A percentile compares a stretch with the other conserved stretches of the same genome.
Evolutionary conservation across 1,140 invertebrate genomes (phyloP).

Genomic region (Nephila pilipes): DNA sequence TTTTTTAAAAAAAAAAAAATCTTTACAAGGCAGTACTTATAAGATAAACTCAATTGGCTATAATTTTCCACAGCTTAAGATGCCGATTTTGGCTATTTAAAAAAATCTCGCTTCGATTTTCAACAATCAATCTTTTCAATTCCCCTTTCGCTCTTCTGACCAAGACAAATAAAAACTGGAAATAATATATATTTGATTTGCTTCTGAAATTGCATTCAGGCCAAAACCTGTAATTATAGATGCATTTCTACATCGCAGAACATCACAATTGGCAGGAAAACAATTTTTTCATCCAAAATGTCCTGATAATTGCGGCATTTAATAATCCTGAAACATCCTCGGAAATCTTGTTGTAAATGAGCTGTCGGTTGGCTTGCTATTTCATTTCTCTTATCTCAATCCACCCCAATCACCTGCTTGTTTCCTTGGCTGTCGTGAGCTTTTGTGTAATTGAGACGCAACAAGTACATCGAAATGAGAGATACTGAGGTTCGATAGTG

Average conservation of each 20-base stretch:
- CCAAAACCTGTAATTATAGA: slow-evolving; percentile 41
- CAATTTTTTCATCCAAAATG: slow-evolving; percentile 43
- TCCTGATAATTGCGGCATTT: slow-evolving; percentile 29
- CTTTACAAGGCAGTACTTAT: too few species aligned
- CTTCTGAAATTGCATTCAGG: slow-evolving; percentile 13
- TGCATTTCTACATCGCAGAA: slow-evolving; percentile 23
- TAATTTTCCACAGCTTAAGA: too few species aligned
- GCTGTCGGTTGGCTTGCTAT: background rate
- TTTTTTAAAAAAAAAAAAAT: too few species aligned
- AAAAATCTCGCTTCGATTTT: too few species aligned
- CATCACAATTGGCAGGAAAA: slow-evolving; percentile 38
- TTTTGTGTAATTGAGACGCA: slow-evolving; percentile 74
- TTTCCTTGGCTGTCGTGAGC: slow-evolving; percentile 34
- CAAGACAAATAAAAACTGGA: background rate
- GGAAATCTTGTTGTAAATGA: slow-evolving; percentile 48
- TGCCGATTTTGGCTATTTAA: too few species aligned
- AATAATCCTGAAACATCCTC: slow-evolving; percentile 41
- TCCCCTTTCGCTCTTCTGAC: background rate
- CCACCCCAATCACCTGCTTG: slow-evolving; percentile 47
- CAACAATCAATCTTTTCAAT: background rate
- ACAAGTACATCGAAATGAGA: slow-evolving; percentile 62
- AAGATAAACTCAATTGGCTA: too few species aligned
- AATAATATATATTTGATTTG: background rate
- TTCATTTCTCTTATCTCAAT: slow-evolving; percentile 46
- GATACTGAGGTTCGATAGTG: slow-evolving; percentile 51